A percentile compares a stretch with the other conserved stretches of the same genome.
These are phyloP conservation scores for Cuniculus paca DNA, from an alignment of 2,797 vertebrate genomes.

Conservation along the genomic window DNA sequence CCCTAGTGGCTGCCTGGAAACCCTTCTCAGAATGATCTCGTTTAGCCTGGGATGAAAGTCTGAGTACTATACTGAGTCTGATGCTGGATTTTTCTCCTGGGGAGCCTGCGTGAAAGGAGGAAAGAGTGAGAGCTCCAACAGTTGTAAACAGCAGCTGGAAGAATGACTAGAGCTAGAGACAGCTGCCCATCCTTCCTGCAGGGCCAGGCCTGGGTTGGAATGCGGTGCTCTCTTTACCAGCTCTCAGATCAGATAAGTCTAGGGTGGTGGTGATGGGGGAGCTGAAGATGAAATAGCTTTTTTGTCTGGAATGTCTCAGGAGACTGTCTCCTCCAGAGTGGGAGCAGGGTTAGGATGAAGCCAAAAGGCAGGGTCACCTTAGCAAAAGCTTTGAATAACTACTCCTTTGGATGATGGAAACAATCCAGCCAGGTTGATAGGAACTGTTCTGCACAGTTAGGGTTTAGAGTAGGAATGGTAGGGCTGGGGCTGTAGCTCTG, in stretches of 20 bases:
- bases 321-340: constrained; percentile 36
- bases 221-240: constrained; percentile 43
- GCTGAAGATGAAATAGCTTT: constrained; percentile 68
- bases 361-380: neutral
- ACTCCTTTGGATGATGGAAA: constrained; percentile 46
- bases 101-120: neutral
- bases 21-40: neutral
- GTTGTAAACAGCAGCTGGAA: neutral
- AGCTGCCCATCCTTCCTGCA: neutral
- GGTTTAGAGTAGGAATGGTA: constrained; percentile 8
- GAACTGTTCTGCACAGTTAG: constrained; percentile 12
- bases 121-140: neutral
- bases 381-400: neutral
- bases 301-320: constrained; percentile 71
- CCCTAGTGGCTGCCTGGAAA: constrained; percentile 2
- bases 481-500: neutral
- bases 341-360: constrained; percentile 19
- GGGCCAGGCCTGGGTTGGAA: neutral
- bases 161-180: neutral
- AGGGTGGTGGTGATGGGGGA: neutral
- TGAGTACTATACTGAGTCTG: neutral
- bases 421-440: constrained; percentile 15
- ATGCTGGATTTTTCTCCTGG: neutral
- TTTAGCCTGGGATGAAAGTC: neutral
- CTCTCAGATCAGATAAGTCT: constrained; percentile 63